Evolutionary conservation across 1,140 invertebrate species (phyloP).

Genomic region (Drepana arcuata): DNA sequence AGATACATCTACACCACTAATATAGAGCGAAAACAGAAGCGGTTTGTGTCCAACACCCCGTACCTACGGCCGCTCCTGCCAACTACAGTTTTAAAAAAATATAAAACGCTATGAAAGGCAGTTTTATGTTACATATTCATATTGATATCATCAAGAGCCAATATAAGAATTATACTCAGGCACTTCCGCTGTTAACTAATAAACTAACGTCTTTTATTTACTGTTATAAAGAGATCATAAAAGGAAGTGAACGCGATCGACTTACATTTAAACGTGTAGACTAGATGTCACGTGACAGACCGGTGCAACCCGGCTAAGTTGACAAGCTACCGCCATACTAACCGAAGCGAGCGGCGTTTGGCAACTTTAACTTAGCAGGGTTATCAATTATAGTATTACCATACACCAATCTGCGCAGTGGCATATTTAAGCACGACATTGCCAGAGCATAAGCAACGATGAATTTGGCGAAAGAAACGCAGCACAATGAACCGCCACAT

Average conservation of each 20-base stretch:
- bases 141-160: constrained; percentile 41
- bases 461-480: no score
- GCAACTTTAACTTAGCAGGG: no score
- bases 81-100: constrained; percentile 53
- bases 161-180: constrained; percentile 39
- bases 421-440: no score
- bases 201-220: constrained; percentile 28
- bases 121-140: constrained; percentile 38
- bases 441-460: no score
- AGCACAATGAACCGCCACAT: no score
- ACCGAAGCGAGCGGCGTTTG: no score
- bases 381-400: no score
- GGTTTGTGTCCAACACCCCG: constrained; percentile 47
- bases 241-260: constrained; percentile 22
- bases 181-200: constrained; percentile 49
- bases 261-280: constrained; percentile 17
- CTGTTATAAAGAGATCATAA: constrained; percentile 34
- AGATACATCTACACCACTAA: constrained; percentile 28
- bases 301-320: no score
- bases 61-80: constrained; percentile 27
- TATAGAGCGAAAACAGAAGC: constrained; percentile 63
- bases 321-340: no score
- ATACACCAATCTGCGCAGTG: no score
- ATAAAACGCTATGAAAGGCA: constrained; percentile 64
- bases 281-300: neutral